Evolutionary conservation across 2,113 vertebrate genomes (phyloP), one percentile per base, ranked within the genome.

Genomic region (Actenoides lindsayi): DNA sequence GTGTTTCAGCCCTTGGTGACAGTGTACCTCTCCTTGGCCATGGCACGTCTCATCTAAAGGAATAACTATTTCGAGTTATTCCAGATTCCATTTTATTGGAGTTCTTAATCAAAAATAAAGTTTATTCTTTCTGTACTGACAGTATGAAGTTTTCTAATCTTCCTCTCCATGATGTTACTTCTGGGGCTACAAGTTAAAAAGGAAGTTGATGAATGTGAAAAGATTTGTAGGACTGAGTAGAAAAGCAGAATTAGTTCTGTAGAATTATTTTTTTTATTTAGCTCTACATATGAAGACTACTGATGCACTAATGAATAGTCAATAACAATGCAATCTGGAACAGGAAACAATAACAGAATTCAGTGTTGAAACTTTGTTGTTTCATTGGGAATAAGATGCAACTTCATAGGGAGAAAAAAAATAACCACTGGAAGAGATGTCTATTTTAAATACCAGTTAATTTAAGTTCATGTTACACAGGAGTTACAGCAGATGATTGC

Each of bases 351-450:
- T 7, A 81, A 75, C 12, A 77, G 86, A 77, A 25, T 37, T 24
- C 37, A 83, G 8, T 11, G 27, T 53, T 76, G 5, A 92, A 76
- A 67, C 4, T 41, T 57, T 70, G 13, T 1, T 1, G 53, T 79
- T 88, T 37, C 35, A 25, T 59, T 28, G 3, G 2, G 8, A 87
- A 42, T n/a, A 87, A 71, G 3, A 5, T 18, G 18, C 4, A 81
- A 10, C 7, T 8, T 91, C n/a, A 60, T 5, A 67, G 14, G 24
- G 30, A 50, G 6, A 2, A 80, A 2, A 80, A 70, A 89, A 71
- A n/a, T 16, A 64, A 33, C 2, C 2, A 33, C 7, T 63, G 25
- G 24, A 84, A 73, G n/a, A 35, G 0, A 2, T 46, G 2, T 39
- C 14, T 81, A 9, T 57, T 70, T 75, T 39, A 87, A 82, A 64